These are phyloP conservation scores for Parauchenoglanis ngamensis DNA, from an alignment of 2,797 vertebrate genomes.

Conservation along the genomic window DNA sequence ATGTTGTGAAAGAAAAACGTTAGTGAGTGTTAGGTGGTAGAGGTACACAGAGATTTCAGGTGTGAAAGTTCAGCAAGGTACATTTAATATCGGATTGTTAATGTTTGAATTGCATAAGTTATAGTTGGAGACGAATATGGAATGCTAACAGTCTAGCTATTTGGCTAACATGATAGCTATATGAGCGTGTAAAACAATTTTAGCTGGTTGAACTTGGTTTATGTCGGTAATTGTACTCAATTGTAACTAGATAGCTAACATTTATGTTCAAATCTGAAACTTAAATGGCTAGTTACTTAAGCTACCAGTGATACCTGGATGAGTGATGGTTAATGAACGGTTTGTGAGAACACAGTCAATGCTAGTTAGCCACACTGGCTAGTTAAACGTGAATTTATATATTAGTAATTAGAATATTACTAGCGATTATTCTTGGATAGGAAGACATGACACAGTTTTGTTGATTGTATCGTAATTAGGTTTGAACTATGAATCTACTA, in stretches of 20 bases:
- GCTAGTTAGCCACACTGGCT: not conserved
- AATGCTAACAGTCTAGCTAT: not conserved
- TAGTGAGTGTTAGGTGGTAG: not conserved
- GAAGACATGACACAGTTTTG: not conserved
- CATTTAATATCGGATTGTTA: not conserved
- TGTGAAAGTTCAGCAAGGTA: not conserved
- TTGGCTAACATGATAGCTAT: not conserved
- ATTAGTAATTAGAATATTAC: not conserved
- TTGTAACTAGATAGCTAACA: not conserved
- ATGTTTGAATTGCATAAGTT: not conserved
- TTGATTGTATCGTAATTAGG: not conserved
- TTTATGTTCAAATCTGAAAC: not conserved
- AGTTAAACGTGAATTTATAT: not conserved
- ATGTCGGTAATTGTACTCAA: not conserved
- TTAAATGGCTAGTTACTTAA: not conserved
- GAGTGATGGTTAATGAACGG: not conserved
- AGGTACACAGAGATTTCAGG: not conserved
- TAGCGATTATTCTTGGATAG: no score
- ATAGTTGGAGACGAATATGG: not conserved
- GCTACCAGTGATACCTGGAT: not conserved
- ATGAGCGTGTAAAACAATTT: not conserved
- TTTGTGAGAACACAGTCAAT: not conserved
- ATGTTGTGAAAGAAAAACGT: conserved; percentile 31
- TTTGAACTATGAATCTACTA: not conserved
- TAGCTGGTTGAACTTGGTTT: not conserved